Percentiles rank a stretch among this genome's conserved stretches.
Conservation (phyloP, 2,888 invertebrate species). For the Tethea ocularis region DNA sequence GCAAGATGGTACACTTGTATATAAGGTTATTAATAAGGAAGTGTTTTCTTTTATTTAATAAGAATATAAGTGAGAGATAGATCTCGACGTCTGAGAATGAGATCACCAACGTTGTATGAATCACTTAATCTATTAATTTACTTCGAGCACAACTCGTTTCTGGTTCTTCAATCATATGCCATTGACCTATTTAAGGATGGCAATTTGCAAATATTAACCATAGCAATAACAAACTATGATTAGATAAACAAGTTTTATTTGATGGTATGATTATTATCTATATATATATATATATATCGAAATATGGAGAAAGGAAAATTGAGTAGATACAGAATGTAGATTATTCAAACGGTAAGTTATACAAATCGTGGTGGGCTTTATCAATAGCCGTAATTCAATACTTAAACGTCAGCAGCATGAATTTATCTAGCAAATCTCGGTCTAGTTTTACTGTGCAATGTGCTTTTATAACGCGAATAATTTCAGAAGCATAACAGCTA, state of each 20-base stretch:
- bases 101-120: slow-evolving; percentile 57
- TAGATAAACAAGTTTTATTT: slow-evolving; percentile 33
- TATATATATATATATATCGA: neutral
- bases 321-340: slow-evolving; percentile 39
- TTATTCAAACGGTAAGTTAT: slow-evolving; percentile 44
- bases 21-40: slow-evolving; percentile 36
- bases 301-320: slow-evolving; percentile 40
- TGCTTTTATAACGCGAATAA: slow-evolving; percentile 33
- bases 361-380: slow-evolving; percentile 40
- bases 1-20: too few species aligned
- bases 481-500: slow-evolving; percentile 37
- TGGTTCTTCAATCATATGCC: slow-evolving; percentile 55
- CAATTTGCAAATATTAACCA: slow-evolving; percentile 32
- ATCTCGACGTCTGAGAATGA: slow-evolving; percentile 41
- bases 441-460: slow-evolving; percentile 26
- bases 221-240: slow-evolving; percentile 28
- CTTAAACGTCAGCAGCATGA: slow-evolving; percentile 21
- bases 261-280: too few species aligned
- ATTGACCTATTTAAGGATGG: slow-evolving; percentile 63
- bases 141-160: slow-evolving; percentile 45
- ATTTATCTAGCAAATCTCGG: slow-evolving; percentile 26
- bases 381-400: slow-evolving; percentile 47
- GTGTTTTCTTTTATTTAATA: slow-evolving; percentile 34
- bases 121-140: slow-evolving; percentile 63
- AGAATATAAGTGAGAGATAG: neutral